Evolutionary conservation across 2,797 vertebrate genomes (phyloP), one percentile per base, ranked within the genome.

Genomic region (Acestrorhynchus altus): DNA sequence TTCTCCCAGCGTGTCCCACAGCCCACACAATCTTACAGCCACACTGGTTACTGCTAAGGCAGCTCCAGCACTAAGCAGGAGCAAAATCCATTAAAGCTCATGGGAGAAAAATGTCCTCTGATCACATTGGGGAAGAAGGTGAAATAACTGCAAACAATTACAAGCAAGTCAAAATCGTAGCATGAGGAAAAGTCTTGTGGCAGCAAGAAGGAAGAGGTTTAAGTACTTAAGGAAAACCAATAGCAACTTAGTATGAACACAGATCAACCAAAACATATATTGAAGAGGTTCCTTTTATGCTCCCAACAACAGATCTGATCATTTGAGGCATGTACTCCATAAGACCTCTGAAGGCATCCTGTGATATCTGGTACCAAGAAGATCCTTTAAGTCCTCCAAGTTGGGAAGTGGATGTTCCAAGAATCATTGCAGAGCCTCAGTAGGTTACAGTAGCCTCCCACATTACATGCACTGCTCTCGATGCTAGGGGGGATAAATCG

Each of bases 41-140:
- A 63, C 66, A 79, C 78, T 10, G 12, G 76, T 42, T 64, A 42
- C 60, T 8, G 24, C 47, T 72, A 89, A 85, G 74, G 74, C 35
- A 24, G 77, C 77, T 83, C 86, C 73, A 78, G 80, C 71, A 69
- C 72, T 78, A 60, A 73, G 64, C 26, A 79, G 63, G 31, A 54
- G 12, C 74, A 28, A 54, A 61, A n/a, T 24, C 6, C 47, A 44
- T 72, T 39, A 40, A 72, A 68, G 56, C 73, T 16, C 5, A 59
- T 28, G 26, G 35, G 18, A 52, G 72, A 64, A 66, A 46, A 65
- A 76, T 44, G 40, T 64, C 61, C 40, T 20, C 61, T 64, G 39
- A 42, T 42, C 61, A 42, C 61, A 42, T 13, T 42, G n/a, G 24
- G 39, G 20, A 24, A 64, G 39, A 10, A 22, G n/a, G 39, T 24